A percentile compares a stretch with the other conserved stretches of the same genome.
Conservation (phyloP, 1,140 invertebrate genomes). For the Plodia interpunctella region DNA sequence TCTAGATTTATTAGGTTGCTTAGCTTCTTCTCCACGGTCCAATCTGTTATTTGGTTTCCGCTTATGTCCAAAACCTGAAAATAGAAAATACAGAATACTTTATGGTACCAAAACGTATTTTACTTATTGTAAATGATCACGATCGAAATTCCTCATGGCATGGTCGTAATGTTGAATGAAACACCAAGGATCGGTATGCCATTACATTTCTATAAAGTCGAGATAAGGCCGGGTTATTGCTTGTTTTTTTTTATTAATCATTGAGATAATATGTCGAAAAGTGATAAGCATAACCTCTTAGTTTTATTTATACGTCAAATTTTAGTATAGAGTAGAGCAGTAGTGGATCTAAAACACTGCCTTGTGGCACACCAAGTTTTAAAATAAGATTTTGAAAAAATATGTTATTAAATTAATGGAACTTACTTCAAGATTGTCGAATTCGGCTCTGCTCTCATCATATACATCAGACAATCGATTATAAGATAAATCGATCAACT, state of each 20-base stretch:
- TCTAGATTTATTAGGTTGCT: conserved; percentile 59
- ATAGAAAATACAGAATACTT: conserved; percentile 18
- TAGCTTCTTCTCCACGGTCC: conserved; percentile 53
- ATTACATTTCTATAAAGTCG: too few relatives aligned
- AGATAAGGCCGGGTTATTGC: too few relatives aligned
- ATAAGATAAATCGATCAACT: conserved; percentile 65
- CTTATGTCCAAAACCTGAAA: conserved; percentile 66
- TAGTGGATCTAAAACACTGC: not conserved
- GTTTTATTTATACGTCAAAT: too few relatives aligned
- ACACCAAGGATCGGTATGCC: too few relatives aligned
- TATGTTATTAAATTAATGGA: too few relatives aligned
- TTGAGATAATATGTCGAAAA: not conserved
- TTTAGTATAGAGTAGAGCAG: too few relatives aligned
- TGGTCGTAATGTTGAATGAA: too few relatives aligned
- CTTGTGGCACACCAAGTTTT: not conserved
- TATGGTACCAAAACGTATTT: too few relatives aligned
- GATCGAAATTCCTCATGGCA: too few relatives aligned
- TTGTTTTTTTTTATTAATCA: too few relatives aligned
- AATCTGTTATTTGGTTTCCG: conserved; percentile 61
- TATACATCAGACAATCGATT: conserved; percentile 58
- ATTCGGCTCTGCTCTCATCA: conserved; percentile 48
- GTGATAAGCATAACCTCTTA: too few relatives aligned
- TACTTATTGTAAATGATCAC: too few relatives aligned
- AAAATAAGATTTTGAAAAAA: not conserved
- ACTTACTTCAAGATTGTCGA: conserved; percentile 65